Conservation (phyloP, 2,113 vertebrate species). For the Setophaga kirtlandii region DNA sequence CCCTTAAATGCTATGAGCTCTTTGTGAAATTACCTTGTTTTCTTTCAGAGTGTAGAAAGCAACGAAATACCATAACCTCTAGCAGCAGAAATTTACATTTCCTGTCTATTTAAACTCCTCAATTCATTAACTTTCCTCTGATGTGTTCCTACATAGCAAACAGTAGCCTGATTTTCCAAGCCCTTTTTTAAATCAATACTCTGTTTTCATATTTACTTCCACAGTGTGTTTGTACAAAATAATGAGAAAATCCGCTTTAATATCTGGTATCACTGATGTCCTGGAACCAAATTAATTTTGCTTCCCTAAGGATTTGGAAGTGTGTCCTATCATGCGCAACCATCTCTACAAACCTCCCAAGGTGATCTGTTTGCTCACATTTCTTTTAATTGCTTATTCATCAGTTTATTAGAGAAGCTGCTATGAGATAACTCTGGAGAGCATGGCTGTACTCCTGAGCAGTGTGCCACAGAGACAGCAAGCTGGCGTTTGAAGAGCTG, state of each 20-base stretch:
- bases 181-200: neutral
- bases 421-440: neutral
- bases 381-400: slow-evolving; percentile 1
- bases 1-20: neutral
- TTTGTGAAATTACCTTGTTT: neutral
- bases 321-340: neutral
- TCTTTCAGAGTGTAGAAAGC: neutral
- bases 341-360: neutral
- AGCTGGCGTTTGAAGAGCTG: neutral
- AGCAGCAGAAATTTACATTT: neutral
- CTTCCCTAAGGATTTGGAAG: neutral
- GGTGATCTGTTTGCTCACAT: slow-evolving; percentile 1
- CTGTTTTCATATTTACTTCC: neutral
- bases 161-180: neutral
- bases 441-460: neutral
- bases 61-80: neutral
- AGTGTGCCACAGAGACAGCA: rapidly evolving
- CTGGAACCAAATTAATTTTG: neutral
- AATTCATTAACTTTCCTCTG: neutral
- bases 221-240: neutral
- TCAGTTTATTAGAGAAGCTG: neutral
- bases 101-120: neutral
- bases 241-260: neutral
- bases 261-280: neutral
- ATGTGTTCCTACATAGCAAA: neutral